phyloP scores from a whole-genome alignment of 2,113 vertebrate species.

The Triplophysa siluroides region DNA sequence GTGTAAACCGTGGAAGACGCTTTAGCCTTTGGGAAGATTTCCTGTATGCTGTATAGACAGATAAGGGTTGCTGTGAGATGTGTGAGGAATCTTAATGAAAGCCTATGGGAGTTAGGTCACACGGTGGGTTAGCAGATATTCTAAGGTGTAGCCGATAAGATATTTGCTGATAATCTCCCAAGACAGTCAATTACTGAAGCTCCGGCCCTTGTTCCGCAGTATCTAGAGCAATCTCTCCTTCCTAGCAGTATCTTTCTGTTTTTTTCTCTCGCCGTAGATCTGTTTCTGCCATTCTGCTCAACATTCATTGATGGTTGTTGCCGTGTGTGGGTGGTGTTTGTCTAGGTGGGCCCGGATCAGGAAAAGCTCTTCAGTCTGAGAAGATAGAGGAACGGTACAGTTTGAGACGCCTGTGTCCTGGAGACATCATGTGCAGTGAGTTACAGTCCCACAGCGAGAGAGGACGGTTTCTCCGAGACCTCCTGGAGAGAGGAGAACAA shows the following conservation, averaged over 20 bases:
- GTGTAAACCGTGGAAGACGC: neutral
- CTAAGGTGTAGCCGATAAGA: neutral
- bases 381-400: conserved; percentile 83
- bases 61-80: conserved; percentile 6
- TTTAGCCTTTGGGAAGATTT: neutral
- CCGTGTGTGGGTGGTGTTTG: conserved; percentile 38
- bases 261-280: neutral
- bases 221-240: neutral
- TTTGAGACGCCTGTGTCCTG: conserved; percentile 75
- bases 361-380: conserved; percentile 86
- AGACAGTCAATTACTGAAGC: conserved; percentile 18
- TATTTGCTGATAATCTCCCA: neutral
- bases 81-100: conserved; percentile 15
- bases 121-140: neutral
- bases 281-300: neutral
- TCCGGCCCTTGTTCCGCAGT: neutral
- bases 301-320: neutral
- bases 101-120: neutral
- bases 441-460: conserved; percentile 78
- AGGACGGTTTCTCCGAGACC: conserved; percentile 80
- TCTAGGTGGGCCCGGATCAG: conserved; percentile 89
- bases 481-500: conserved; percentile 79
- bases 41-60: neutral
- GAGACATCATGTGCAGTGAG: conserved; percentile 80
- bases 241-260: neutral